Evolutionary conservation across 2,888 invertebrate genomes (phyloP).

Genomic region (Andrena camellia): DNA sequence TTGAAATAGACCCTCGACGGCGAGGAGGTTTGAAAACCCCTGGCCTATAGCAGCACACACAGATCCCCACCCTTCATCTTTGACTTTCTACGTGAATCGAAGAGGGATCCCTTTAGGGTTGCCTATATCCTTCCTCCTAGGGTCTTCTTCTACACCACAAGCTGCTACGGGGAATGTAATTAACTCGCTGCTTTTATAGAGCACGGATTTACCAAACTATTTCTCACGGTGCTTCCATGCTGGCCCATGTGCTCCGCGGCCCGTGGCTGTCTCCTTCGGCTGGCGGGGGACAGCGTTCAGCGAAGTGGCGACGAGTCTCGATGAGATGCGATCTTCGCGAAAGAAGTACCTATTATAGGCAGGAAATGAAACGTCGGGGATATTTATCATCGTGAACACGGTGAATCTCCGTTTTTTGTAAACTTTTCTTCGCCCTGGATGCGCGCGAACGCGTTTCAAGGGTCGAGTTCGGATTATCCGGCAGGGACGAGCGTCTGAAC

Average conservation of each 20-base stretch:
- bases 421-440: slow-evolving; percentile 10
- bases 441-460: not conserved
- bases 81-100: slow-evolving; percentile 28
- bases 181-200: slow-evolving; percentile 51
- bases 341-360: slow-evolving; percentile 71
- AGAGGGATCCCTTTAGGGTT: slow-evolving; percentile 43
- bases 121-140: slow-evolving; percentile 59
- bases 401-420: slow-evolving; percentile 24
- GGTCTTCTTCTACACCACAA: slow-evolving; percentile 56
- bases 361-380: slow-evolving; percentile 73
- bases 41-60: slow-evolving; percentile 23
- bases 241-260: not conserved
- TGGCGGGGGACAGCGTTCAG: slow-evolving; percentile 23
- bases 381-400: slow-evolving; percentile 68
- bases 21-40: slow-evolving; percentile 29
- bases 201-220: slow-evolving; percentile 45
- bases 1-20: not conserved
- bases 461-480: slow-evolving; percentile 39
- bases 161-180: slow-evolving; percentile 52
- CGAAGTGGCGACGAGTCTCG: not conserved
- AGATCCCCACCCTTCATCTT: slow-evolving; percentile 21
- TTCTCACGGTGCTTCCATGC: slow-evolving; percentile 58
- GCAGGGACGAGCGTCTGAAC: slow-evolving; percentile 2
- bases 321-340: slow-evolving; percentile 53
- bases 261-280: not conserved